These are phyloP conservation scores for Selenia dentaria DNA, from an alignment of 2,888 invertebrate species.

Conservation along the genomic window DNA sequence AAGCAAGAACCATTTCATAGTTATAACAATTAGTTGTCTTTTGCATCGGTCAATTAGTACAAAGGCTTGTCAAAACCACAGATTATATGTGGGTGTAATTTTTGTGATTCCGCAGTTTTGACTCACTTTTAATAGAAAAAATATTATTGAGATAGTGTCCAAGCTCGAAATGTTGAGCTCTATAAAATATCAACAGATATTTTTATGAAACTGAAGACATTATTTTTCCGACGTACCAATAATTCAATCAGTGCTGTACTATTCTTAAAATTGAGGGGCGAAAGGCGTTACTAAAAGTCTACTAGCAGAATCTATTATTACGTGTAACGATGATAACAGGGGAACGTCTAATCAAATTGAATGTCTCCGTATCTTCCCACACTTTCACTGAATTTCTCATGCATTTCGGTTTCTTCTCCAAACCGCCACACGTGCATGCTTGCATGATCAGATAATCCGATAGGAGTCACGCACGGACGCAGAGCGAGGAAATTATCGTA, in stretches of 20 bases:
- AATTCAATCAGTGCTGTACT: slow-evolving; percentile 2
- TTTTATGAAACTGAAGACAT: not conserved
- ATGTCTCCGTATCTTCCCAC: slow-evolving; percentile 8
- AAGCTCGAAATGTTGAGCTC: too few species aligned
- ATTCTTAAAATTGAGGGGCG: slow-evolving; percentile 3
- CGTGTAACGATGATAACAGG: slow-evolving; percentile 1
- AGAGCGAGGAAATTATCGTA: slow-evolving; percentile 5
- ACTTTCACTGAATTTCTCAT: slow-evolving; percentile 22
- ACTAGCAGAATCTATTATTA: slow-evolving; percentile 2
- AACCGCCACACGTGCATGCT: slow-evolving; percentile 17
- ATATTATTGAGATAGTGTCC: too few species aligned
- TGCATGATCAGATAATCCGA: slow-evolving; percentile 21
- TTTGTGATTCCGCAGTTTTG: too few species aligned
- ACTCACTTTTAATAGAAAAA: not conserved
- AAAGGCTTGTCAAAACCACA: too few species aligned
- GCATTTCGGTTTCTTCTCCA: slow-evolving; percentile 19
- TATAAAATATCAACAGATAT: not conserved
- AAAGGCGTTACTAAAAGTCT: slow-evolving; percentile 13
- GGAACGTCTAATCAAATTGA: slow-evolving; percentile 3
- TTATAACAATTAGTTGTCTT: too few species aligned
- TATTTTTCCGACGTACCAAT: slow-evolving; percentile 2
- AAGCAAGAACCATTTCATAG: too few species aligned
- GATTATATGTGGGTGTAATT: too few species aligned
- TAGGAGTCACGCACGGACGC: slow-evolving; percentile 20
- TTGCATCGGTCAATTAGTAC: too few species aligned